Evolutionary conservation across 1,140 invertebrate genomes (phyloP).

Genomic region (Zaprionus inermis): DNA sequence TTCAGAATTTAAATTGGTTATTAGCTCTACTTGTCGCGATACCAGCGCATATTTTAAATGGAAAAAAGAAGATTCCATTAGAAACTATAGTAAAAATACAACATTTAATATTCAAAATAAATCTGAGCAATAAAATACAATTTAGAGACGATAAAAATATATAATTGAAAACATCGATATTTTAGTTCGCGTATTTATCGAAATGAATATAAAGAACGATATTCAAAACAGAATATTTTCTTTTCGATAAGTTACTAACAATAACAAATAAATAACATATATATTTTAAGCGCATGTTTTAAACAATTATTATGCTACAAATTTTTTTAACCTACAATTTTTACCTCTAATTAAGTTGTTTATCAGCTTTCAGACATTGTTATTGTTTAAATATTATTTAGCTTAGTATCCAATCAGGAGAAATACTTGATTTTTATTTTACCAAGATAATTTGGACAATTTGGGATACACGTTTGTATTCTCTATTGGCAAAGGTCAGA

Average conservation of each 20-base stretch:
- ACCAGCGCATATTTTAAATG: slow-evolving; percentile 45
- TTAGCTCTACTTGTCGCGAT: slow-evolving; percentile 30
- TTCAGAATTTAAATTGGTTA: slow-evolving; percentile 8
- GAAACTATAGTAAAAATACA: slow-evolving; percentile 28
- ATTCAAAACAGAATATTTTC: neutral
- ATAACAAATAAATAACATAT: neutral
- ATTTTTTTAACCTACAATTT: neutral
- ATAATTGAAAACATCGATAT: neutral
- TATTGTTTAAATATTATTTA: neutral
- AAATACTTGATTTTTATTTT: too few species aligned
- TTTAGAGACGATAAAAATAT: slow-evolving; percentile 6
- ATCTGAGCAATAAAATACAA: slow-evolving; percentile 43
- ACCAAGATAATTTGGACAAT: neutral
- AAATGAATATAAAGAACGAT: neutral
- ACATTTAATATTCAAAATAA: slow-evolving; percentile 41
- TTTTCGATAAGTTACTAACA: neutral
- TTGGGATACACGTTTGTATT: neutral
- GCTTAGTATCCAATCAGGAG: neutral
- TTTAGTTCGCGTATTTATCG: neutral
- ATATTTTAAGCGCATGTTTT: neutral
- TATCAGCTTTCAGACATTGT: too few species aligned
- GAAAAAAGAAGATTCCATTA: slow-evolving; percentile 36
- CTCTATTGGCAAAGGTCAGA: neutral
- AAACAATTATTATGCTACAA: neutral
- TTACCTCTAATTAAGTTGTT: too few species aligned